These are phyloP conservation scores for Sylvicapra grimmia DNA, from an alignment of 2,113 vertebrate species.

Conservation along the genomic window DNA sequence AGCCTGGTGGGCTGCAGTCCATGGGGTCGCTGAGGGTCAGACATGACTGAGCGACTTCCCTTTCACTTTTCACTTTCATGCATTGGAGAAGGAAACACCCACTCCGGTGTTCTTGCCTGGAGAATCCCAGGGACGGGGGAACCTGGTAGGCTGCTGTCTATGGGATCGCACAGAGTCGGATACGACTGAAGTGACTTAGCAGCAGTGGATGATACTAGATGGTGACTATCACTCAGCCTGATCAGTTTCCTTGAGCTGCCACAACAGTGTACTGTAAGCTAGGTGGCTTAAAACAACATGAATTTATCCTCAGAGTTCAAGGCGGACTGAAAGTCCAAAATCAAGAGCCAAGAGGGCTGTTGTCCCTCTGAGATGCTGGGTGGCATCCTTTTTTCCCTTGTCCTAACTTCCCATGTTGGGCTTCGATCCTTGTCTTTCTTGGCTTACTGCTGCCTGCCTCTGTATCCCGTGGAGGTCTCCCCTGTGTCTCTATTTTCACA, in stretches of 20 bases:
- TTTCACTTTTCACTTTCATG: no score
- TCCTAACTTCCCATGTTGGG: background rate
- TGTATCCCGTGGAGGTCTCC: background rate
- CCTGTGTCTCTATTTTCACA: background rate
- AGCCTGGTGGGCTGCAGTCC: no score
- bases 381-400: background rate
- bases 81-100: no score
- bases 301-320: background rate
- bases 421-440: no score
- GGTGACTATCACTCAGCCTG: background rate
- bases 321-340: background rate
- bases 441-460: background rate
- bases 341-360: background rate
- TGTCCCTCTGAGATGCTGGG: background rate
- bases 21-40: no score
- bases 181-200: no score
- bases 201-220: background rate
- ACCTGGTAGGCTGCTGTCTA: no score
- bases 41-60: no score
- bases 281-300: background rate
- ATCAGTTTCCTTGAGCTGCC: background rate
- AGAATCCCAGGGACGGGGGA: no score
- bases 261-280: background rate
- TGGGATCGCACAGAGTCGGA: no score
- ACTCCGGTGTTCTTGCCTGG: no score